These are phyloP conservation scores for Notodonta dromedarius DNA, from an alignment of 2,888 invertebrate genomes.

Conservation along the genomic window DNA sequence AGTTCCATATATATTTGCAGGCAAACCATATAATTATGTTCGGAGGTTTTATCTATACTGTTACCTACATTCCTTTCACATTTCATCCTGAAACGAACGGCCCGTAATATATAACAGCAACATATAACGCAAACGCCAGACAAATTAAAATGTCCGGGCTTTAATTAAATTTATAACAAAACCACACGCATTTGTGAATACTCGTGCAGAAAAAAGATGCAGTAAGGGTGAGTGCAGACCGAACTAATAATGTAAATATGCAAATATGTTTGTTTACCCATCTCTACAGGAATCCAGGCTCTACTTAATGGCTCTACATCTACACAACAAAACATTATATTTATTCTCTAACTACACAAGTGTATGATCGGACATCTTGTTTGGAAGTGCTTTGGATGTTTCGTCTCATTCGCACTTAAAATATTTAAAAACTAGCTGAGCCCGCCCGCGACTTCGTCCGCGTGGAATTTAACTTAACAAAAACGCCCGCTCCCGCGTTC, in stretches of 20 bases:
- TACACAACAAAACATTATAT: not conserved
- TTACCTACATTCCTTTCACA: no score
- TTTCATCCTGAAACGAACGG: not conserved
- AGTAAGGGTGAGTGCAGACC: not conserved
- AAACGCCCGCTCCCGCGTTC: no score
- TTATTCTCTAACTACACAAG: no score
- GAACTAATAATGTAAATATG: constrained; percentile 24
- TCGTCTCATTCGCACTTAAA: no score
- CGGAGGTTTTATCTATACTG: no score
- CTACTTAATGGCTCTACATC: not conserved
- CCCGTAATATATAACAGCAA: not conserved
- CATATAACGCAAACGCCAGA: constrained; percentile 3
- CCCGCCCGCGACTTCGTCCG: no score
- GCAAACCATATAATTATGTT: no score
- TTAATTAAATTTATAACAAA: constrained; percentile 7
- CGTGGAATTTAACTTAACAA: no score
- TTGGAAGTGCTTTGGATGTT: no score
- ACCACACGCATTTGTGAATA: constrained; percentile 6
- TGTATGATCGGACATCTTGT: no score
- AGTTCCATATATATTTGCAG: no score
- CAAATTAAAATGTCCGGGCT: constrained; percentile 3
- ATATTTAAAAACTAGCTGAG: no score
- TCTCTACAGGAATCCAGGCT: not conserved
- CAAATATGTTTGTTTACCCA: constrained; percentile 18
- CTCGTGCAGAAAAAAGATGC: constrained; percentile 5